phyloP scores from a whole-genome alignment of 1,140 invertebrate species.

The Rhyzopertha dominica region DNA sequence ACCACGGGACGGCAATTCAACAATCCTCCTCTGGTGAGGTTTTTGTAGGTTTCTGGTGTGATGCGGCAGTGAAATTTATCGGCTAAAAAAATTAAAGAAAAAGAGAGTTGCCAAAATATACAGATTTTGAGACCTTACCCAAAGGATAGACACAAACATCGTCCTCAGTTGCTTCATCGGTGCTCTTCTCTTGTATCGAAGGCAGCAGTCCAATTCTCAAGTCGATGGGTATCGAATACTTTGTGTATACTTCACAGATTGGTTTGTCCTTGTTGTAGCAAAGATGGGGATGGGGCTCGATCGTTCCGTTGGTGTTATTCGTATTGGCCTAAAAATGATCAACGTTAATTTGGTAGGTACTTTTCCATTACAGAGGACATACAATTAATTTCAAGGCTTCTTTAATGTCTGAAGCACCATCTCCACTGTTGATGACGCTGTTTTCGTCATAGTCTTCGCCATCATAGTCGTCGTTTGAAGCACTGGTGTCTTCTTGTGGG shows the following conservation, averaged over 20 bases:
- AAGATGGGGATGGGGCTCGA: conserved; percentile 53
- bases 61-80: conserved; percentile 55
- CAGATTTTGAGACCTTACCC: conserved; percentile 30
- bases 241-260: conserved; percentile 59
- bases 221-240: conserved; percentile 49
- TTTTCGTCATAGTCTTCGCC: conserved; percentile 25
- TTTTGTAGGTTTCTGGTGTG: conserved; percentile 44
- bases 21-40: conserved; percentile 23
- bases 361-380: no score
- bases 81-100: conserved; percentile 36
- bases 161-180: conserved; percentile 44
- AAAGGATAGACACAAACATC: conserved; percentile 43
- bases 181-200: conserved; percentile 38
- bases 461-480: conserved; percentile 42
- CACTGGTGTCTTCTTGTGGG: conserved; percentile 29
- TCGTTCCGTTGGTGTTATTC: no score
- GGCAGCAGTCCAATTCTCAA: conserved; percentile 52
- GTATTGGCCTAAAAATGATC: no score
- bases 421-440: conserved; percentile 11
- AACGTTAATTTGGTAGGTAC: no score
- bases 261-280: conserved; percentile 53
- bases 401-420: no score
- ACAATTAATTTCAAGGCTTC: no score
- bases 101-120: not conserved
- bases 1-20: conserved; percentile 53